Conservation (phyloP, 2,113 vertebrate genomes). For the Anolis carolinensis region DNA sequence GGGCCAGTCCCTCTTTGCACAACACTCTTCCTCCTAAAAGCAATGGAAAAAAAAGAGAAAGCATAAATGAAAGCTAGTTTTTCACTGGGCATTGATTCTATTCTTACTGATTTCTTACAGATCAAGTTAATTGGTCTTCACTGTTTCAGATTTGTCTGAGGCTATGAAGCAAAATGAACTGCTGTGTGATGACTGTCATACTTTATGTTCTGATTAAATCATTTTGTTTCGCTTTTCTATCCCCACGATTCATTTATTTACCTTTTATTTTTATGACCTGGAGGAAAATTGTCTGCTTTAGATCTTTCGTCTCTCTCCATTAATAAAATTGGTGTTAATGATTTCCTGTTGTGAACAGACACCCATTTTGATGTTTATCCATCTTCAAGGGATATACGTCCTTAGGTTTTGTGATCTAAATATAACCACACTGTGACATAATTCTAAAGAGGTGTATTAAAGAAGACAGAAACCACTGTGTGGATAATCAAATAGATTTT, state of each 20-base stretch:
- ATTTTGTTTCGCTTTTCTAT: constrained; percentile 1
- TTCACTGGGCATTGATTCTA: constrained; percentile 12
- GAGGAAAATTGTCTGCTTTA: constrained; percentile 15
- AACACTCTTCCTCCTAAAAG: too few relatives aligned
- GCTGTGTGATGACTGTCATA: constrained; percentile 41
- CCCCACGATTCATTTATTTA: constrained; percentile 16
- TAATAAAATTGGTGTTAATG: constrained; percentile 28
- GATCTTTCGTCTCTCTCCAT: constrained; percentile 14
- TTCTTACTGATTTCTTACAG: not conserved
- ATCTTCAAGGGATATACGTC: constrained; percentile 11
- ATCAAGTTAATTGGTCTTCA: constrained; percentile 24
- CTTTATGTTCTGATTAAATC: constrained; percentile 59
- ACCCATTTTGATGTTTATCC: constrained; percentile 29
- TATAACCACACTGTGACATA: constrained; percentile 29
- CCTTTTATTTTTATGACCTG: constrained; percentile 19
- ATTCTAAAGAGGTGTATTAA: not conserved
- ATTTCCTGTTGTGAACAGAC: constrained; percentile 16
- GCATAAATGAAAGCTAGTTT: not conserved
- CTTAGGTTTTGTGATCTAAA: constrained; percentile 7
- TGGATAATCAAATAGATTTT: constrained; percentile 17
- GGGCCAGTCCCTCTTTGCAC: too few relatives aligned
- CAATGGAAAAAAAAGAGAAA: not conserved
- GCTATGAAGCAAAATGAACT: constrained; percentile 47
- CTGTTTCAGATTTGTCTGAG: constrained; percentile 5
- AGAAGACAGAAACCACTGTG: constrained; percentile 28